Conservation (phyloP, 2,888 invertebrate species). For the Matsumyia berberina region DNA sequence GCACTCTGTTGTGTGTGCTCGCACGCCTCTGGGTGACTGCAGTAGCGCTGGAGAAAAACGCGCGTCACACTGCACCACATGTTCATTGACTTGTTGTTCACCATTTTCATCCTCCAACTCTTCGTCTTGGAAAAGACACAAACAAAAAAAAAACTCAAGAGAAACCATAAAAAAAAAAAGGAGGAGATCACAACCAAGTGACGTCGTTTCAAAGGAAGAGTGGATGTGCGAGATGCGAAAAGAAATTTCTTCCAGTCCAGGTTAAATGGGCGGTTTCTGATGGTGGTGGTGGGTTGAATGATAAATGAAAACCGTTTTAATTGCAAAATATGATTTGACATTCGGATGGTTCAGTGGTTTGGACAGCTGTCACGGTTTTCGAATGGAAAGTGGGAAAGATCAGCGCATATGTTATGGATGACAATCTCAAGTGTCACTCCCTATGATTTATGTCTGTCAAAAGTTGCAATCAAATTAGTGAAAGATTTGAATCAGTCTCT, state of each 20-base stretch:
- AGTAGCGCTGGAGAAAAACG: constrained; percentile 21
- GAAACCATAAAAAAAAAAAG: constrained; percentile 30
- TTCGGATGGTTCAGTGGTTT: constrained; percentile 66
- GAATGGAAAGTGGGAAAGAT: constrained; percentile 63
- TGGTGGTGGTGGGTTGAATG: constrained; percentile 54
- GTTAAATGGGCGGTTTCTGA: constrained; percentile 59
- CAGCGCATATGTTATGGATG: constrained; percentile 40
- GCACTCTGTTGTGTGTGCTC: not conserved
- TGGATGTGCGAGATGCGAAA: constrained; percentile 11
- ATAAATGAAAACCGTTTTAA: constrained; percentile 72
- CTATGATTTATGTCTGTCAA: too few species aligned
- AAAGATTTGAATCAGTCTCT: too few species aligned
- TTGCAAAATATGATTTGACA: constrained; percentile 75
- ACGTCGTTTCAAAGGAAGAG: constrained; percentile 16
- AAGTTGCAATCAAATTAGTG: too few species aligned
- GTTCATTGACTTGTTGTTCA: constrained; percentile 62
- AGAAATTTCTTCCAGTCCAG: constrained; percentile 59
- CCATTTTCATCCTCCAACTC: constrained; percentile 25
- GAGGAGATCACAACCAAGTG: constrained; percentile 10
- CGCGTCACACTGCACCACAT: constrained; percentile 40
- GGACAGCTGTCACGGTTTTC: constrained; percentile 27
- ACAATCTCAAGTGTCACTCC: too few species aligned
- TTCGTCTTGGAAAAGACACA: not conserved
- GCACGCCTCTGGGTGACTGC: too few species aligned
- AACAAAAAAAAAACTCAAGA: not conserved